These are phyloP conservation scores for Staurois parvus DNA, from an alignment of 2,797 vertebrate species.

Conservation along the genomic window DNA sequence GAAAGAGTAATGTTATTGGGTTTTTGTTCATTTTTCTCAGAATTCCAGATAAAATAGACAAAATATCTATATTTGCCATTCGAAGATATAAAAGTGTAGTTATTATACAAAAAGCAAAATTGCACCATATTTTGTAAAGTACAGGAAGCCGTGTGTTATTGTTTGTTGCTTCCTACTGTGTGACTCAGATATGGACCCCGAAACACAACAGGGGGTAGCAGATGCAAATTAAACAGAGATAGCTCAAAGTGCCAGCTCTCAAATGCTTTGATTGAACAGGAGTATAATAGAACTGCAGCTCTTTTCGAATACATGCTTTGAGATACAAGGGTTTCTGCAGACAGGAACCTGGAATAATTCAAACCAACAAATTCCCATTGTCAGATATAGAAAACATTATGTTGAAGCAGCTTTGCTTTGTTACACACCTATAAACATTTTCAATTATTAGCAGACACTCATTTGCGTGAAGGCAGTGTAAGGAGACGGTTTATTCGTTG, in stretches of 20 bases:
- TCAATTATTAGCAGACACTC: slow-evolving; percentile 42
- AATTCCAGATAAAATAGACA: background rate
- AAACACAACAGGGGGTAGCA: slow-evolving; percentile 44
- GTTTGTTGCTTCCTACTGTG: slow-evolving; percentile 46
- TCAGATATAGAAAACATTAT: slow-evolving; percentile 36
- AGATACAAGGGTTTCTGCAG: slow-evolving; percentile 17
- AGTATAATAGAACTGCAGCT: background rate
- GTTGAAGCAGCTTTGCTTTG: slow-evolving; percentile 33
- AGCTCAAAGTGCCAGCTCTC: slow-evolving; percentile 15
- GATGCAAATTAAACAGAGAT: slow-evolving; percentile 31
- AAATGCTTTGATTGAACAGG: slow-evolving; percentile 27
- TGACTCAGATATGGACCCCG: slow-evolving; percentile 48
- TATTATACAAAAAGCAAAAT: slow-evolving; percentile 48
- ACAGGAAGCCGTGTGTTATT: slow-evolving; percentile 47
- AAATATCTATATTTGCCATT: slow-evolving; percentile 20
- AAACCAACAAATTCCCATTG: background rate
- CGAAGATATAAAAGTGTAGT: slow-evolving; percentile 40
- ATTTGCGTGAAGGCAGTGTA: slow-evolving; percentile 28
- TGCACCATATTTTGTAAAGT: slow-evolving; percentile 45
- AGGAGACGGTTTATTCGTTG: slow-evolving; percentile 41
- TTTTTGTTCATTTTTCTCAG: background rate
- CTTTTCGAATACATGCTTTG: background rate
- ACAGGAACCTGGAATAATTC: slow-evolving; percentile 5
- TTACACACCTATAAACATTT: slow-evolving; percentile 39
- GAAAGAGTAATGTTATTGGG: background rate